Base-by-base conservation (phyloP, 2,797 vertebrate species). In the Botia kubotai region DNA sequence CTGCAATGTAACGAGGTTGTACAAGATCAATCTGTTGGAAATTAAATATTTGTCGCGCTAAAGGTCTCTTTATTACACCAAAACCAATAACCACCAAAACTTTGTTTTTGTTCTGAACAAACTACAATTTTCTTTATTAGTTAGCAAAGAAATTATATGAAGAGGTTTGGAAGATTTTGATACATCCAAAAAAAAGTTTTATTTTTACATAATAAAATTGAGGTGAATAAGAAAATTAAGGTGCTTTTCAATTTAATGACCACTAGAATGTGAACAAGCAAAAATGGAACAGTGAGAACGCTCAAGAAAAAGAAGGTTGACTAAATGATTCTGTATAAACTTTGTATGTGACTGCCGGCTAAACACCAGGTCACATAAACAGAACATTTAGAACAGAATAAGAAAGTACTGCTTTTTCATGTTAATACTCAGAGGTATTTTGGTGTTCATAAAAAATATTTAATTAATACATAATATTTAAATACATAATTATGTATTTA, bases 21-120 rank as follows among this genome's bases (percentile, higher is more conserved):
- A 78, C 60, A 73, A 55, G n/a, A 72, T 68, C 79, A 87, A 87
- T 87, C 79, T 72, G 39, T 65, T 74, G 70, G 13, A 83, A 84
- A 82, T 85, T 74, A 84, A 86, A 82, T 74, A 72, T 52, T 17
- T 46, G 62, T 74, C 71, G 79, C 13, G 67, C 58, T 83, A 84
- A 69, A 71, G 80, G 52, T 67, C 12, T 16, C 19, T 70, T 19
- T 7, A 83, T 68, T 26, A 26, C 23, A 26, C 23, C 23, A 26
- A 26, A 26, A 26, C 23, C 23, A 26, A 26, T 26, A 26, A 58
- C 76, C 46, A 57, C 77, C 46, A 74, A 67, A 85, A 80, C 21
- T 70, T 33, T 33, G 33, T 3, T 33, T 33, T 33, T 33, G 33
- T 33, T 33, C 33, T 33, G 33, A 74, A 55, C 13, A 10, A 21